Evolutionary conservation across 2,113 vertebrate species (phyloP), one percentile per base, ranked within the genome.

Genomic region (Stercorarius parasiticus): DNA sequence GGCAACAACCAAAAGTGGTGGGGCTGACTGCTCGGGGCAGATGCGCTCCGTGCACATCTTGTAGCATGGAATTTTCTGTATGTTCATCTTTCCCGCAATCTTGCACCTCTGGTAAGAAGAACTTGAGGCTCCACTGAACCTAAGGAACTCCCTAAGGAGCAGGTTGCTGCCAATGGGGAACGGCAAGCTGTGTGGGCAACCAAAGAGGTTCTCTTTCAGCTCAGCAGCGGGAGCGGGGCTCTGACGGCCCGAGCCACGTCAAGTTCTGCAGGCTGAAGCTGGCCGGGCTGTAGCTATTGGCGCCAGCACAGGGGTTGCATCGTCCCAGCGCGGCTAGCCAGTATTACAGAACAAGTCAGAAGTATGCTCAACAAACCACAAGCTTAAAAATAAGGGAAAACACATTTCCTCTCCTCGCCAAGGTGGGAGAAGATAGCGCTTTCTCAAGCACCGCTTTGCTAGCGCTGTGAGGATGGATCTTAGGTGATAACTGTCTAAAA

Each of bases 381-480:
- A 56, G 85, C 79, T 96, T 82, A 85, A 80, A 92, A 96, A 77
- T 70, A 95, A 91, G 43, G 87, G 49, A 76, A 96, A 96, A 89
- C 74, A 95, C 50, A 83, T 92, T 96, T 95, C 82, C 52, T 77
- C 71, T 77, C 42, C 74, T 93, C 5, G 2, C 62, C 58, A 90
- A 96, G 91, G 95, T 96, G 76, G 59, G 65, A 94, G 45, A 93
- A 62, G 58, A 30, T 14, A 27, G 38, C 5, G 3, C 58, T 92
- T 94, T 66, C 86, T 58, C 8, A 1, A 73, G 53, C n/a, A 2
- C 18, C 2, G 7, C 50, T 43, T 49, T 80, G 34, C 84, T 70
- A 45, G 67, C 36, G 5, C 13, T 2, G 22, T 25, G 47, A 94
- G 74, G 56, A 38, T 23, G n/a, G 49, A 21, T 43, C 43, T 71